Evolutionary conservation across 2,797 vertebrate genomes (phyloP).

Genomic region (Echiichthys vipera): DNA sequence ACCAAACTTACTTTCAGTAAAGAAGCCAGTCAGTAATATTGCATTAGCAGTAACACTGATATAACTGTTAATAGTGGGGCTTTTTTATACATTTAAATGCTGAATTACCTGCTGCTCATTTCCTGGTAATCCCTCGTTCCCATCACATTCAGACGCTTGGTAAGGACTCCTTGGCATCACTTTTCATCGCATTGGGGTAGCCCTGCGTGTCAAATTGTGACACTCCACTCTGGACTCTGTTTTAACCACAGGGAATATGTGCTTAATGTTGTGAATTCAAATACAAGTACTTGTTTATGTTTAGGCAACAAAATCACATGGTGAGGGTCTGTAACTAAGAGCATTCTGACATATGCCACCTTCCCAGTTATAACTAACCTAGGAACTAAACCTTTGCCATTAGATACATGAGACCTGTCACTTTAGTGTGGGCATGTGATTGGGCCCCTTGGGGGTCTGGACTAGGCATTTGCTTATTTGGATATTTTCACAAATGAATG

Average conservation of each 20-base stretch:
- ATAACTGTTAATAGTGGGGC: background rate
- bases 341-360: too few relatives aligned
- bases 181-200: too few relatives aligned
- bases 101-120: background rate
- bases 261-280: too few relatives aligned
- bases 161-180: too few relatives aligned
- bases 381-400: background rate
- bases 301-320: too few relatives aligned
- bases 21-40: background rate
- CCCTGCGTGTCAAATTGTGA: too few relatives aligned
- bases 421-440: background rate
- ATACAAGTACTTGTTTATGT: too few relatives aligned
- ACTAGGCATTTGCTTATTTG: background rate
- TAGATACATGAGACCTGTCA: background rate
- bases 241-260: too few relatives aligned
- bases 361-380: background rate
- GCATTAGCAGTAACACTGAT: background rate
- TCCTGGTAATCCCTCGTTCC: background rate
- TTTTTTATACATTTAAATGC: too few relatives aligned
- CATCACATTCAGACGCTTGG: too few relatives aligned
- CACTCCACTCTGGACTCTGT: too few relatives aligned
- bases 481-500: background rate
- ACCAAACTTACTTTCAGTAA: background rate
- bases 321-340: too few relatives aligned
- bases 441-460: background rate